A percentile compares a stretch with the other conserved stretches of the same genome.
phyloP scores from a whole-genome alignment of 2,113 vertebrate genomes.

The Albula glossodonta region DNA sequence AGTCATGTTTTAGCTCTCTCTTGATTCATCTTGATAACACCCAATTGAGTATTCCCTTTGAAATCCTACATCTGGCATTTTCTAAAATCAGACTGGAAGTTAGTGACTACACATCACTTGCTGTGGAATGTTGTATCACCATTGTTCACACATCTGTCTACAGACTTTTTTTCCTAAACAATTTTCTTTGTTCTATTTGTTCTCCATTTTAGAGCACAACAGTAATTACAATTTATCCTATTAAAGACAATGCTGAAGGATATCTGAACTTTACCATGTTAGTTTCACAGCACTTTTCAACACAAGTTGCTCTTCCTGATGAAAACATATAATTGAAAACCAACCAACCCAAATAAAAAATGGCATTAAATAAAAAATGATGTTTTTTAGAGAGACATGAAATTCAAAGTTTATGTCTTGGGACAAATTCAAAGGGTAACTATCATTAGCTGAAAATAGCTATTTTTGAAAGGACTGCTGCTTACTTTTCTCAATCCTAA shows the following conservation, averaged over 20 bases:
- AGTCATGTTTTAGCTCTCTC: conserved; percentile 69
- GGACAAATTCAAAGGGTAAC: not conserved
- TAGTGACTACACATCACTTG: conserved; percentile 59
- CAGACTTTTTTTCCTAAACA: conserved; percentile 24
- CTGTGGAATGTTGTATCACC: conserved; percentile 60
- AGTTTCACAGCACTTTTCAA: not conserved
- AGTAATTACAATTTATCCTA: not conserved
- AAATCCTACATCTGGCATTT: conserved; percentile 66
- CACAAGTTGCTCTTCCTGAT: not conserved
- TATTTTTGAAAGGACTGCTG: conserved; percentile 53
- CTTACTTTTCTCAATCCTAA: conserved; percentile 13
- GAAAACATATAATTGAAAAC: not conserved
- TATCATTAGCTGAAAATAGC: conserved; percentile 33
- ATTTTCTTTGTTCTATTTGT: conserved; percentile 50
- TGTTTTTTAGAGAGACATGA: not conserved
- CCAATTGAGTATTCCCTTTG: conserved; percentile 72
- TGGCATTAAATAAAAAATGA: not conserved
- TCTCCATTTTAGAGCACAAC: conserved; percentile 31
- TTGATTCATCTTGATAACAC: conserved; percentile 71
- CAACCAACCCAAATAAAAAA: not conserved
- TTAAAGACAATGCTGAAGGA: not conserved
- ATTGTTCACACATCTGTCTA: conserved; percentile 61
- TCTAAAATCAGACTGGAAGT: conserved; percentile 71
- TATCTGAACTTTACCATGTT: not conserved
- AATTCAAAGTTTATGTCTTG: not conserved